These are phyloP conservation scores for Procambarus virginalis DNA, from an alignment of 1,140 invertebrate species.

Conservation along the genomic window DNA sequence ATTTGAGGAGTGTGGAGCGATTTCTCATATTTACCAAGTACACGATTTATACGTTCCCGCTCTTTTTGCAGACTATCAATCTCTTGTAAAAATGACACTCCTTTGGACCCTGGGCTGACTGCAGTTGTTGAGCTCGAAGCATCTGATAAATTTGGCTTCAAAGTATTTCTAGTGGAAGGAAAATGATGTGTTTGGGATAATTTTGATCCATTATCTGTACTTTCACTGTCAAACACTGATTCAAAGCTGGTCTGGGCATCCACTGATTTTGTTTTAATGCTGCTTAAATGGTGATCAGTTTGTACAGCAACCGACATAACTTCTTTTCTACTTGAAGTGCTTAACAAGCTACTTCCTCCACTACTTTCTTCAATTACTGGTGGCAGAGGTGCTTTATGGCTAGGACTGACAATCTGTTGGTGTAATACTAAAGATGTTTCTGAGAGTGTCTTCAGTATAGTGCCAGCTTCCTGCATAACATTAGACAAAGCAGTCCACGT, in stretches of 20 bases:
- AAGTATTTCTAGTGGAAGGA: background rate
- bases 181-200: background rate
- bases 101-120: background rate
- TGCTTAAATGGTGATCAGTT: conserved; percentile 29
- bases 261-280: conserved; percentile 3
- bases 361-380: conserved; percentile 31
- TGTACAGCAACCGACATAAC: conserved; percentile 52
- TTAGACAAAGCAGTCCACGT: conserved; percentile 42
- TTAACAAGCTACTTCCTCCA: background rate
- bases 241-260: conserved; percentile 49
- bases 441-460: conserved; percentile 55
- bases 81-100: conserved; percentile 9
- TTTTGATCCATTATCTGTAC: background rate
- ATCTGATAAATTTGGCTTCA: background rate
- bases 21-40: conserved; percentile 18
- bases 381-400: conserved; percentile 9
- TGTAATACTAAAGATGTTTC: conserved; percentile 48
- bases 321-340: background rate
- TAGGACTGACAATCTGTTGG: conserved; percentile 40
- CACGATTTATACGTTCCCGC: conserved; percentile 32
- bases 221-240: conserved; percentile 37
- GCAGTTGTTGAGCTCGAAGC: background rate
- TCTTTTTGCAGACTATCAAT: conserved; percentile 20
- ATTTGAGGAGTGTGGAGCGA: background rate
- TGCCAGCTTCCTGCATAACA: conserved; percentile 52